Evolutionary conservation across 2,113 vertebrate species (phyloP).

Genomic region (Gasterosteus nipponicus): DNA sequence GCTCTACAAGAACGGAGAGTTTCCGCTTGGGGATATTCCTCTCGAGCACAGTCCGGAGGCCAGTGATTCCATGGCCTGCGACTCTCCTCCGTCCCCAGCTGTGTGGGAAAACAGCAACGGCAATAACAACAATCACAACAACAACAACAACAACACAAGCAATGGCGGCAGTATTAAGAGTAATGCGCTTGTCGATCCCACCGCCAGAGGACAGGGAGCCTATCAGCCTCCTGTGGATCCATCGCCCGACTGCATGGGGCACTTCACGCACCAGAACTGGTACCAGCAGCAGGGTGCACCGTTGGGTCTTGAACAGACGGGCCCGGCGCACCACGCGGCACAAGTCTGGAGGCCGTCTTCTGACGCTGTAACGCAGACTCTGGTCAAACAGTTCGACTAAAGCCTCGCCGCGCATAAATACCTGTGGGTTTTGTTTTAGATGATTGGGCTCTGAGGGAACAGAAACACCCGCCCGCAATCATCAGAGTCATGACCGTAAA

Average conservation of each 20-base stretch:
- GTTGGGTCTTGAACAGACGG: conserved; percentile 77
- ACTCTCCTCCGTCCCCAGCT: conserved; percentile 88
- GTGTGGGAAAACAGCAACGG: conserved; percentile 86
- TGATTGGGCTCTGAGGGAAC: conserved; percentile 3
- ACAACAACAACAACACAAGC: conserved; percentile 8
- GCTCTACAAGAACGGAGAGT: conserved; percentile 93
- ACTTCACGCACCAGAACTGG: conserved; percentile 87
- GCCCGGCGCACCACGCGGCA: conserved; percentile 83
- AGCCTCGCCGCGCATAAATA: background rate
- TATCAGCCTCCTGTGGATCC: conserved; percentile 82
- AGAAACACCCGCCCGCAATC: conserved; percentile 16
- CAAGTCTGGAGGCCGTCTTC: conserved; percentile 86
- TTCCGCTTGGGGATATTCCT: conserved; percentile 85
- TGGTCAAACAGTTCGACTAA: background rate
- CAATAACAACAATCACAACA: conserved; percentile 24
- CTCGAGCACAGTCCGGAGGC: conserved; percentile 93
- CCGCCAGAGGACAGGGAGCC: conserved; percentile 82
- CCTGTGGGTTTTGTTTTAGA: background rate
- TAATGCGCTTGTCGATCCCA: conserved; percentile 69
- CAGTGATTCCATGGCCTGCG: conserved; percentile 95
- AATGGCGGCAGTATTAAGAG: conserved; percentile 41
- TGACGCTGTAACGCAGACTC: conserved; percentile 63
- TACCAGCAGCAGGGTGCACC: conserved; percentile 88
- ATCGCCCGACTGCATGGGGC: conserved; percentile 86
- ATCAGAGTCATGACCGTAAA: conserved; percentile 27